Evolutionary conservation across 2,888 invertebrate species (phyloP), one percentile per base, ranked within the genome.

Genomic region (Erpobdella octoculata): DNA sequence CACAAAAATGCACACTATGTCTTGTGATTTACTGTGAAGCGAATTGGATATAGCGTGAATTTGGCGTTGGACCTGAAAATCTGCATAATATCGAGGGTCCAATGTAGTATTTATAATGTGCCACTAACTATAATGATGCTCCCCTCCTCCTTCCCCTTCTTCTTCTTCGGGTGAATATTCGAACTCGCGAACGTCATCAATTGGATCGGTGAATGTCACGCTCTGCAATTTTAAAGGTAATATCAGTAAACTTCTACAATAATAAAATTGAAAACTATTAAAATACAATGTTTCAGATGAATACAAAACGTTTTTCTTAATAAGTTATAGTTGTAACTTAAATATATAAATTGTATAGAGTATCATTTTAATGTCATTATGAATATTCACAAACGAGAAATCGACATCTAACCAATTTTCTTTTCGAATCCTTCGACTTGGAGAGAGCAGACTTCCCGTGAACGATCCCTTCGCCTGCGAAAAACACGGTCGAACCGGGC

Each of bases 141-240:
- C 46, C 12, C n/a, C 46, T 15, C n/a, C 46, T 15, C n/a, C 46
- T 41, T 41, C 46, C 12, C 46, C 46, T 15, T 62, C 62, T 5
- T 21, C 59, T 9, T 62, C 35, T 8, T 53, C 58, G 21, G 69
- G 35, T 33, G 69, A 58, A 36, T 69, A 69, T 35, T 69, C 69
- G n/a, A 69, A 69, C 9, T 58, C 28, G 18, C 58, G 69, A 33
- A 36, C n/a, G n/a, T 33, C 35, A 15, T 28, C n/a, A 6, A 58
- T 36, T 33, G 33, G 48, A 2, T 46, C 48, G 8, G 21, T n/a
- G 25, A 69, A 69, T 12, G 46, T 69, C 35, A 69, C 69, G 5
- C 58, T 15, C 69, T 69, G 66, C 1, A 9, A 9, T 9, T 33
- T 12, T 12, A 59, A 21, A 15, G 28, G 59, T 8, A 9, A 15